These are phyloP conservation scores for Diorhabda elongata DNA, from an alignment of 1,140 invertebrate genomes.

Conservation along the genomic window DNA sequence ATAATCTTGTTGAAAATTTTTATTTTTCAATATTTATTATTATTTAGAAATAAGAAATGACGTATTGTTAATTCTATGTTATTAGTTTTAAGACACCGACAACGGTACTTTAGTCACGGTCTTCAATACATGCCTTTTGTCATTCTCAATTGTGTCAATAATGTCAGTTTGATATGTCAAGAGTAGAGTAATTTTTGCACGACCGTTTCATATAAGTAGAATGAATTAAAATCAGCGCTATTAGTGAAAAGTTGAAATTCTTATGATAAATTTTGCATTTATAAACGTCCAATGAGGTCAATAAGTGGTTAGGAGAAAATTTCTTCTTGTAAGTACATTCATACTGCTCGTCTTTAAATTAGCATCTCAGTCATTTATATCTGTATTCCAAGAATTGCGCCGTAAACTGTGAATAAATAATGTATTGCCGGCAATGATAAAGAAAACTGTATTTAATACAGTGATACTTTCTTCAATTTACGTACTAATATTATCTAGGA, in stretches of 20 bases:
- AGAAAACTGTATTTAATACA: not conserved
- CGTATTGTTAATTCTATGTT: too few species aligned
- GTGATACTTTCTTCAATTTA: not conserved
- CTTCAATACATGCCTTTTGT: not conserved
- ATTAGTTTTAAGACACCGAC: too few species aligned
- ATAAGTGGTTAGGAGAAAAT: not conserved
- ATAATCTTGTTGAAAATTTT: too few species aligned
- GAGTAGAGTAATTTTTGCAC: not conserved
- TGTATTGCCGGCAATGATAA: not conserved
- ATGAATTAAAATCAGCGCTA: not conserved
- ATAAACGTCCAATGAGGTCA: not conserved
- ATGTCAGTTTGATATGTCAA: slow-evolving; percentile 1
- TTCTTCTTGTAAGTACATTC: not conserved
- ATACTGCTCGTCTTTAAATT: not conserved
- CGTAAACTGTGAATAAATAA: not conserved
- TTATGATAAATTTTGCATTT: slow-evolving; percentile 1
- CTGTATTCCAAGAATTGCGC: not conserved
- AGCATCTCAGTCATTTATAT: not conserved
- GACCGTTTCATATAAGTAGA: not conserved
- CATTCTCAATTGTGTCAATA: not conserved
- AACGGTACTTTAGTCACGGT: too few species aligned
- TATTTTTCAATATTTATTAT: too few species aligned
- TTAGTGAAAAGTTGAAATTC: not conserved
- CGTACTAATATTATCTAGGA: not conserved
- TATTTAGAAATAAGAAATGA: too few species aligned